A percentile compares a stretch with the other conserved stretches of the same genome.
Conservation (phyloP, 2,888 invertebrate genomes). For the Cryptops parisi region DNA sequence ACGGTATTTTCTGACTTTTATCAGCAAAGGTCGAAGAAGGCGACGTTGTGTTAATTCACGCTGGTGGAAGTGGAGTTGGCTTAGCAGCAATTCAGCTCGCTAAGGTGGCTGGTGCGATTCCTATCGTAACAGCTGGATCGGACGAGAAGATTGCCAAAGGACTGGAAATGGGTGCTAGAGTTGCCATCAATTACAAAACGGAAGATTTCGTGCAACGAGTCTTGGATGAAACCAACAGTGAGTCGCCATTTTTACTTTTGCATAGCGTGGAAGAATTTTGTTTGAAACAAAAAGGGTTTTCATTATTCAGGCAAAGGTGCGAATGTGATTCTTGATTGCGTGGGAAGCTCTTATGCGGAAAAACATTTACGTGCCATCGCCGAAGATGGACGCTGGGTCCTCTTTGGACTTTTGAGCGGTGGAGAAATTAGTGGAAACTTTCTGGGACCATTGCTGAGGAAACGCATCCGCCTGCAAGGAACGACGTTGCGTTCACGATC, state of each 20-base stretch:
- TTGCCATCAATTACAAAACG: neutral
- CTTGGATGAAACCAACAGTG: neutral
- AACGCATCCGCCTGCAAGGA: neutral
- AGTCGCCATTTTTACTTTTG: too few species aligned
- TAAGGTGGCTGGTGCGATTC: slow-evolving; percentile 24
- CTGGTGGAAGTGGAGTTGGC: slow-evolving; percentile 33
- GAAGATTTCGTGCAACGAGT: neutral
- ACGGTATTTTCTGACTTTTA: too few species aligned
- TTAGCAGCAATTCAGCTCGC: slow-evolving; percentile 32
- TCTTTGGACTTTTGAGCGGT: neutral
- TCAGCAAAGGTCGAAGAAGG: slow-evolving; percentile 26
- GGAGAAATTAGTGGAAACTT: neutral
- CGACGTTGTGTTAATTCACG: slow-evolving; percentile 32
- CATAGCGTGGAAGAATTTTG: neutral
- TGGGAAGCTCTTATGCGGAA: slow-evolving; percentile 31
- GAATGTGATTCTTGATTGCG: slow-evolving; percentile 32
- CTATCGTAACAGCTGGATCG: slow-evolving; percentile 30
- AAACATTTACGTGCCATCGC: slow-evolving; percentile 23
- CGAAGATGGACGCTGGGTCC: neutral
- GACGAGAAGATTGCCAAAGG: slow-evolving; percentile 27
- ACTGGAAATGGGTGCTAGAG: slow-evolving; percentile 26
- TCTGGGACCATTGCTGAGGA: slow-evolving; percentile 7
- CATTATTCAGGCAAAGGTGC: slow-evolving; percentile 24
- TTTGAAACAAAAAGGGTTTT: neutral
- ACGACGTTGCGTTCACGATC: neutral